A percentile compares a stretch with the other conserved stretches of the same genome.
Conservation (phyloP, 2,113 vertebrate species). For the Pseudolaguvia tuberculata region DNA sequence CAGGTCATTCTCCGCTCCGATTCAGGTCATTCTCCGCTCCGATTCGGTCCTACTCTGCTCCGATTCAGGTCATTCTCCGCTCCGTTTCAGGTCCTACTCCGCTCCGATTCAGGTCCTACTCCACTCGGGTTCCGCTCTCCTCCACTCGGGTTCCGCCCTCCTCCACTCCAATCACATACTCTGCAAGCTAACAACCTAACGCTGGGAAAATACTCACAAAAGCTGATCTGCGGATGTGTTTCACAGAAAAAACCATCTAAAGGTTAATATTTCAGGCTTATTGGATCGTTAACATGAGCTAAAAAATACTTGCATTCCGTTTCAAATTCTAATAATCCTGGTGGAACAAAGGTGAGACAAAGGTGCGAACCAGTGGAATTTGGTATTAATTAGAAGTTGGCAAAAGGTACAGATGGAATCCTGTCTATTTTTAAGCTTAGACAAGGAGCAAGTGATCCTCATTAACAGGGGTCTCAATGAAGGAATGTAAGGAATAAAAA, state of each 20-base stretch:
- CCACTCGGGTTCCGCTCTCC: too few relatives aligned
- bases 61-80: too few relatives aligned
- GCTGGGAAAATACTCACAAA: background rate
- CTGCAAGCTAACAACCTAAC: slow-evolving; percentile 3
- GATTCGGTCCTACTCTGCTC: too few relatives aligned
- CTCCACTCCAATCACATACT: too few relatives aligned
- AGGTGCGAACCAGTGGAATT: background rate
- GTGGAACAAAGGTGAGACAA: background rate
- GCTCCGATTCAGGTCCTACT: too few relatives aligned
- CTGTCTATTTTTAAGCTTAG: background rate
- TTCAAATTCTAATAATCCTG: background rate
- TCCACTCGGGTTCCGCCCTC: too few relatives aligned
- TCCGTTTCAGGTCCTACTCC: too few relatives aligned
- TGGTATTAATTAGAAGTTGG: background rate
- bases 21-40: too few relatives aligned
- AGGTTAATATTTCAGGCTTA: background rate
- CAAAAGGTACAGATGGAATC: background rate
- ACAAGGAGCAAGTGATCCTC: background rate
- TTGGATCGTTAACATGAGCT: slow-evolving; percentile 11
- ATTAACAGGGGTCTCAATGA: background rate
- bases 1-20: too few relatives aligned
- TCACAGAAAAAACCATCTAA: background rate
- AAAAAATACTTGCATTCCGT: background rate
- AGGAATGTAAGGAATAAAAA: background rate
- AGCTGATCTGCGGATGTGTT: background rate